Evolutionary conservation across 2,888 invertebrate species (phyloP).

Genomic region (Melieria omissa): DNA sequence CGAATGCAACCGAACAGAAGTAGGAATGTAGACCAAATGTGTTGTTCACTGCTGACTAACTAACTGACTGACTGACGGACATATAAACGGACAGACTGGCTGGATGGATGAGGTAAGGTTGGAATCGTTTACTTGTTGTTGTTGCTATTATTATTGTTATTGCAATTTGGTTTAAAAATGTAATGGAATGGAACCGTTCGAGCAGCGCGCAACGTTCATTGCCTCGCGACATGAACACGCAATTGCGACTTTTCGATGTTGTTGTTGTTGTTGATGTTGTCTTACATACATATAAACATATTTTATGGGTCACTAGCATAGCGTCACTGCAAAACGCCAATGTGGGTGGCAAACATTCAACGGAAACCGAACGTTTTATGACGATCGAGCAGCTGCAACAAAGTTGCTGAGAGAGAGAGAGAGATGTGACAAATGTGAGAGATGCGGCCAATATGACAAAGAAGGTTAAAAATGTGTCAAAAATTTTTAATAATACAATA

Average conservation of each 20-base stretch:
- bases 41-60: not conserved
- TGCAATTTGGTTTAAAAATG: not conserved
- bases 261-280: too few relatives aligned
- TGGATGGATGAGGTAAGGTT: not conserved
- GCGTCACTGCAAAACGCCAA: too few relatives aligned
- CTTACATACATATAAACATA: too few relatives aligned
- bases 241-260: too few relatives aligned
- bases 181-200: conserved; percentile 1
- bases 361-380: too few relatives aligned
- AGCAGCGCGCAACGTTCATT: not conserved
- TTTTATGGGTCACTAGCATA: too few relatives aligned
- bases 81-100: not conserved
- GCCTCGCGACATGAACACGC: too few relatives aligned
- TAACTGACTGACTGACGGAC: not conserved
- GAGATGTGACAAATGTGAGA: not conserved
- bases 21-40: conserved; percentile 18
- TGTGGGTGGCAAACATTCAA: too few relatives aligned
- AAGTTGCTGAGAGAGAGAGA: not conserved
- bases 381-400: not conserved
- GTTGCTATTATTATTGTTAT: conserved; percentile 1
- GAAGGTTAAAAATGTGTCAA: not conserved
- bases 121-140: not conserved
- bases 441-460: not conserved
- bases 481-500: too few relatives aligned
- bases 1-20: not conserved